Base-by-base conservation (phyloP, 2,113 vertebrate genomes). In the Bambusicola thoracicus region DNA sequence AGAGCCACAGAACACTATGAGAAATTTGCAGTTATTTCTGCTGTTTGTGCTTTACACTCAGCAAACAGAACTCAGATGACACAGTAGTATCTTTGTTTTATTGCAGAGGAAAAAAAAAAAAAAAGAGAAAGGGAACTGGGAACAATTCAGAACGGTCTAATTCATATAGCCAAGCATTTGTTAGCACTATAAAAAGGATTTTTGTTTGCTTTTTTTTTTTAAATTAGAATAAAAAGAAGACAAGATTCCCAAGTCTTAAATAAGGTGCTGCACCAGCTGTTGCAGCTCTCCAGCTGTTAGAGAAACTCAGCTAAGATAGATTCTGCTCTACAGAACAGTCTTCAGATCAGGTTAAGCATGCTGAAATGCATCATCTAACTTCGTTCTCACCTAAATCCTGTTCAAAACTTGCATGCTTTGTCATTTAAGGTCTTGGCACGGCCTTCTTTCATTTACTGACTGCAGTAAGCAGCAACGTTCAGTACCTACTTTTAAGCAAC, bases 1-100 rank as follows among this genome's bases (percentile, higher is more conserved):
- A 56, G 36, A 21, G 6, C 27, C 18, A 0, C 3, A 55, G 16
- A 67, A 49, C 16, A 8, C 32, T 4, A 20, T 0, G 29, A 49
- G 3, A 56, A 74, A 16, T 8, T 6, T 13, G 7, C 24, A 24
- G 21, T 49, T 85, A 43, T n/a, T 85, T 76, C 53, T 13, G 1
- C 18, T 65, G 14, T 24, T 85, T 30, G 13, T 25, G 25, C 59
- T 63, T 67, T 2, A 44, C 21, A 0, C 17, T n/a, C 7, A 61
- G 63, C 51, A 78, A 78, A 51, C 2, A n/a, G 21, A 65, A 30
- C n/a, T 41, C 32, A 58, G 51, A 32, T 24, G 7, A 53, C 38
- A 53, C 4, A 5, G 19, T n/a, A 9, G 48, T 41, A 59, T 65
- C 13, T 49, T 27, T 73, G 12, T 46, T 32, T 72, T 11, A 48